A percentile compares a stretch with the other conserved stretches of the same genome.
phyloP scores from a whole-genome alignment of 1,140 invertebrate genomes.

The Drosophila serrata region DNA sequence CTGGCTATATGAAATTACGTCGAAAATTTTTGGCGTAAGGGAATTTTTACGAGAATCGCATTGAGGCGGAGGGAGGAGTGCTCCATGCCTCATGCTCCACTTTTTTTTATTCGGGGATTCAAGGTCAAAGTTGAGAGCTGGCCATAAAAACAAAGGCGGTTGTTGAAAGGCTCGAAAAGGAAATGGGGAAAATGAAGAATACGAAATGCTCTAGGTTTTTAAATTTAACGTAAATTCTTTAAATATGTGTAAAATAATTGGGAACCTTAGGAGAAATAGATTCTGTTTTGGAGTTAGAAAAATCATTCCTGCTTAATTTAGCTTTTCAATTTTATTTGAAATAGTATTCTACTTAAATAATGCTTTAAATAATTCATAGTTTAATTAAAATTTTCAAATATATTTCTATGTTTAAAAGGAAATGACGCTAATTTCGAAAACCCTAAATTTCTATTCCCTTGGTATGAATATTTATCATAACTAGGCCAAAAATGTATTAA shows the following conservation, averaged over 20 bases:
- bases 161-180: constrained; percentile 14
- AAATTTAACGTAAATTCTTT: too few species aligned
- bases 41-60: constrained; percentile 63
- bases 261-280: not conserved
- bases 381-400: not conserved
- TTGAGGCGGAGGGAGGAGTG: constrained; percentile 28
- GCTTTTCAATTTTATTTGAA: not conserved
- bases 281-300: not conserved
- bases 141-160: constrained; percentile 57
- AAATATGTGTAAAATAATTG: too few species aligned
- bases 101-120: constrained; percentile 53
- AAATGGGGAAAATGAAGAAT: not conserved
- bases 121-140: constrained; percentile 73
- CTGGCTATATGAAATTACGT: constrained; percentile 64
- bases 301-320: not conserved
- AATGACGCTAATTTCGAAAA: too few species aligned
- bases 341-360: not conserved
- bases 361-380: not conserved
- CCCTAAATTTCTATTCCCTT: too few species aligned
- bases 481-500: too few species aligned
- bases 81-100: not conserved
- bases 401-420: too few species aligned
- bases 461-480: too few species aligned
- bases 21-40: constrained; percentile 61
- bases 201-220: not conserved